Conservation (phyloP, 2,797 vertebrate species). For the Pseudochirops corinnae region DNA sequence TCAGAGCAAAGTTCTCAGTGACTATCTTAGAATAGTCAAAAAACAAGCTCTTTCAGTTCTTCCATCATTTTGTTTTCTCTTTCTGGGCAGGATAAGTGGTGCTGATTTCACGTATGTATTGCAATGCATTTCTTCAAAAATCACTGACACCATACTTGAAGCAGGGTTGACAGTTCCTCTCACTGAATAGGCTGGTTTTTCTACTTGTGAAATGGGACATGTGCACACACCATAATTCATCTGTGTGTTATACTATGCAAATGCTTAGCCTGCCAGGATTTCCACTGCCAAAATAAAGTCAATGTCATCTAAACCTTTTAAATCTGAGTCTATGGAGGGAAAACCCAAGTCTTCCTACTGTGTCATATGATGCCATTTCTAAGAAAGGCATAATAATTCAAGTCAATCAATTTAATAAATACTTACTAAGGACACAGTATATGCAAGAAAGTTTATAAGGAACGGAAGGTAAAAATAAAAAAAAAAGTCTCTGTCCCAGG, state of each 20-base stretch:
- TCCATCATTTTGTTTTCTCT: background rate
- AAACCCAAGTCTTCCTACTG: background rate
- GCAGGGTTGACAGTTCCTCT: background rate
- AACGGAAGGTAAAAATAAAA: background rate
- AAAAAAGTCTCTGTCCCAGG: background rate
- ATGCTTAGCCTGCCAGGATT: background rate
- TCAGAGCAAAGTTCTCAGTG: slow-evolving; percentile 41
- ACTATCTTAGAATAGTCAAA: slow-evolving; percentile 8
- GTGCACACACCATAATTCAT: background rate
- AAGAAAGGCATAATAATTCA: background rate
- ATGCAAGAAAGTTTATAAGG: background rate
- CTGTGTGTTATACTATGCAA: background rate
- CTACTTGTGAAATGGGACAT: background rate
- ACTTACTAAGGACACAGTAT: background rate
- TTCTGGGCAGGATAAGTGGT: background rate
- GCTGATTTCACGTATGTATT: background rate
- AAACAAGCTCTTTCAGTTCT: background rate
- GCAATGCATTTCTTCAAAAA: slow-evolving; percentile 14
- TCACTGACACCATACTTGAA: background rate
- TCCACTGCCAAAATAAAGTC: background rate
- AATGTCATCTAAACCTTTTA: background rate
- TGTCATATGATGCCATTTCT: background rate
- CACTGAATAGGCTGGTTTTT: background rate
- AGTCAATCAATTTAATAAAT: background rate
- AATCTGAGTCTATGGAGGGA: background rate